These are phyloP conservation scores for Anaspis maculata DNA, from an alignment of 2,888 invertebrate species.

Conservation along the genomic window DNA sequence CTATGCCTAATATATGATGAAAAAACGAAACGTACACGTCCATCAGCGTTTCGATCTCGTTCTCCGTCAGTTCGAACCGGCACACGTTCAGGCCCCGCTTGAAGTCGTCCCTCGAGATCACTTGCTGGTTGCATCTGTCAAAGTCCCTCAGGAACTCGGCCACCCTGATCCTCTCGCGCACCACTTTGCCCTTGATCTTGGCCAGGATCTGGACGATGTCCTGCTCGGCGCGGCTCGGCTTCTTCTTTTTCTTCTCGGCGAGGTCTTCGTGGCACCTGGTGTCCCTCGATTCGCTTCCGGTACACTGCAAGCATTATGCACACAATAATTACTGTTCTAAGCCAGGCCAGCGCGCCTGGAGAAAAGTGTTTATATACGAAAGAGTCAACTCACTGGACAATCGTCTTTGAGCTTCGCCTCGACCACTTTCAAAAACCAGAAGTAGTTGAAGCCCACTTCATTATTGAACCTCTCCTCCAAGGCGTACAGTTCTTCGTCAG, in stretches of 20 bases:
- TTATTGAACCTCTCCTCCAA: constrained; percentile 64
- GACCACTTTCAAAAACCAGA: constrained; percentile 59
- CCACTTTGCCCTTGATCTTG: constrained; percentile 65
- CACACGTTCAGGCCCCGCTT: constrained; percentile 60
- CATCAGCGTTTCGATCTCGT: constrained; percentile 62
- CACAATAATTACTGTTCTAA: no score
- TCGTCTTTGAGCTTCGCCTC: constrained; percentile 40
- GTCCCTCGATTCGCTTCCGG: no score
- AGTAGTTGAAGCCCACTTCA: constrained; percentile 68
- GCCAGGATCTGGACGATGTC: constrained; percentile 65
- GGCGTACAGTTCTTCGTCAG: constrained; percentile 58
- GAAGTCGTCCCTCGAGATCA: constrained; percentile 60
- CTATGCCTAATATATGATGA: no score
- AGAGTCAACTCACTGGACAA: not conserved
- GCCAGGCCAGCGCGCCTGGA: constrained; percentile 7
- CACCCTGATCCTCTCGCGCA: constrained; percentile 58
- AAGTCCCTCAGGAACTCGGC: constrained; percentile 59
- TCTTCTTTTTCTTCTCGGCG: constrained; percentile 27
- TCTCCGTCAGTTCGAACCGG: constrained; percentile 54
- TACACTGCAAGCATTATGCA: no score
- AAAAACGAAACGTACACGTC: constrained; percentile 50
- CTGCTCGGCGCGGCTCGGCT: constrained; percentile 41
- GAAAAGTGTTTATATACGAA: no score
- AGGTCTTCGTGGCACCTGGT: constrained; percentile 4
- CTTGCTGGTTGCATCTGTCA: constrained; percentile 55